Evolutionary conservation across 2,888 invertebrate species (phyloP).

Genomic region (Stictocephala bisonia): DNA sequence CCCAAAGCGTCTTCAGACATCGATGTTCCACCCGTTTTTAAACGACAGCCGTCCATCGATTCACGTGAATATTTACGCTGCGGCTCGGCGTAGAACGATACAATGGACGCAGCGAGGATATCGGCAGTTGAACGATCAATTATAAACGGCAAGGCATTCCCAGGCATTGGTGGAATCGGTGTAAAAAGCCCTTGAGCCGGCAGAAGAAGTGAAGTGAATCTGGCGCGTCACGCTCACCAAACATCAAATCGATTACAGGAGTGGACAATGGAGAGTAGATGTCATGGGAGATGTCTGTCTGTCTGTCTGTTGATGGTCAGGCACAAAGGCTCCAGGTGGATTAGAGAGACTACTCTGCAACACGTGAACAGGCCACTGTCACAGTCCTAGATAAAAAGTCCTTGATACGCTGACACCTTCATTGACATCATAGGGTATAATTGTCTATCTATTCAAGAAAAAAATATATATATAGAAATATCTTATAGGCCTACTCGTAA

Average conservation of each 20-base stretch:
- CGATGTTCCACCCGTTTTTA: too few relatives aligned
- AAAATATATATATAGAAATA: too few relatives aligned
- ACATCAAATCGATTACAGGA: conserved; percentile 49
- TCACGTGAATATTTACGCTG: too few relatives aligned
- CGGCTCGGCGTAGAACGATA: not conserved
- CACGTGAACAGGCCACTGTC: not conserved
- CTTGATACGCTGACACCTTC: too few relatives aligned
- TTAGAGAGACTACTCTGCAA: conserved; percentile 1
- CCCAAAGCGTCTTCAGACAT: too few relatives aligned
- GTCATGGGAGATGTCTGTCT: conserved; percentile 43
- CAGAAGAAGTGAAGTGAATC: conserved; percentile 35
- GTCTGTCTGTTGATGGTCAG: conserved; percentile 39
- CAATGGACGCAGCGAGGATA: not conserved
- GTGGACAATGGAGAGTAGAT: conserved; percentile 42
- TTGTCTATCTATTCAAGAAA: too few relatives aligned
- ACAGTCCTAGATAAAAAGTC: too few relatives aligned
- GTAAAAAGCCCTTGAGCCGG: conserved; percentile 15
- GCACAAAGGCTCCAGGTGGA: conserved; percentile 21
- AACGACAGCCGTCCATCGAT: too few relatives aligned
- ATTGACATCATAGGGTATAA: too few relatives aligned
- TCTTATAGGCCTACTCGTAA: too few relatives aligned
- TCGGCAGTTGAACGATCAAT: conserved; percentile 37
- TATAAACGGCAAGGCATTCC: conserved; percentile 35
- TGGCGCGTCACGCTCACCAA: conserved; percentile 40
- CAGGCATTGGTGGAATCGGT: conserved; percentile 16